A percentile compares a stretch with the other conserved stretches of the same genome.
Conservation (phyloP, 1,140 invertebrate species). For the Macrotrachela quadricornifera region DNA sequence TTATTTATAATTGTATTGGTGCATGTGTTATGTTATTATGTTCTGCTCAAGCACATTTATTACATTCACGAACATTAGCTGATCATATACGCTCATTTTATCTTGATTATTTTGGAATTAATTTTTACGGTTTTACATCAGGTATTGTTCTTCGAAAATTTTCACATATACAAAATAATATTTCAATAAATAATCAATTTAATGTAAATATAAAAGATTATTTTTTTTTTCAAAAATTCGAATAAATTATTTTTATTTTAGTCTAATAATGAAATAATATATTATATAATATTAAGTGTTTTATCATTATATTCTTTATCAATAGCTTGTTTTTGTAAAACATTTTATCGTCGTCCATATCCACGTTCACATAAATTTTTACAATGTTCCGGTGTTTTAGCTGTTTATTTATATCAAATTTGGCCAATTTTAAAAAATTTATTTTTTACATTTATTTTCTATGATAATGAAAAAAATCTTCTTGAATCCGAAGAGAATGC, state of each 20-base stretch:
- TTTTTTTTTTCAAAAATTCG: neutral
- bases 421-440: neutral
- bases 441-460: too few relatives aligned
- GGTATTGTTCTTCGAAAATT: conserved; percentile 13
- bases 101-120: conserved; percentile 17
- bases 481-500: too few relatives aligned
- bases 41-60: conserved; percentile 14
- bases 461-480: neutral
- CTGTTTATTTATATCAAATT: neutral
- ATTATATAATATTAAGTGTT: neutral
- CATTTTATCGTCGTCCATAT: conserved; percentile 6
- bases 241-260: too few relatives aligned
- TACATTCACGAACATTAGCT: conserved; percentile 15
- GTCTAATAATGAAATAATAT: neutral
- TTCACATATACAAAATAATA: conserved; percentile 10
- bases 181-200: neutral
- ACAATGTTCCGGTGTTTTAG: neutral
- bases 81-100: conserved; percentile 16
- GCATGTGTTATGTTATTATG: conserved; percentile 11
- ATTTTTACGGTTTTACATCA: conserved; percentile 14
- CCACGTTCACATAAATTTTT: conserved; percentile 1
- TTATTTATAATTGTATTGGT: neutral
- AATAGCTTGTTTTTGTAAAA: neutral
- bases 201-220: neutral
- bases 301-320: neutral